Conservation (phyloP, 2,113 vertebrate species). For the Merops nubicus region DNA sequence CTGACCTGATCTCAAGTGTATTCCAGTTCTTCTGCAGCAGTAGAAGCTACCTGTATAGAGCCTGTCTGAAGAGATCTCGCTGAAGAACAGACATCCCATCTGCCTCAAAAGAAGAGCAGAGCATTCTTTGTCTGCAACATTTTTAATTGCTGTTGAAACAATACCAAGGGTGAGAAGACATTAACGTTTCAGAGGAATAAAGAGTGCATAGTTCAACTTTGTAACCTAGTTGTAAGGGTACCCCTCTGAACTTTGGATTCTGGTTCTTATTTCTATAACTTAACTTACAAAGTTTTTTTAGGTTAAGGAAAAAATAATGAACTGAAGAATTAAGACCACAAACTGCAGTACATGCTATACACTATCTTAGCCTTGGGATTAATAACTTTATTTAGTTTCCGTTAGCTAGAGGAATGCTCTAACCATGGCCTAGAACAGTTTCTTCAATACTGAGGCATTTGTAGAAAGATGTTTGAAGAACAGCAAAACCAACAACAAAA, state of each 20-base stretch:
- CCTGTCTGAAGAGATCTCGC: not conserved
- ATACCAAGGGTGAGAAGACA: not conserved
- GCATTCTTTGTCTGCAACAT: not conserved
- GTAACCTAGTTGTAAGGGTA: not conserved
- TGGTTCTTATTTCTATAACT: not conserved
- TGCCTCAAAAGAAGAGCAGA: not conserved
- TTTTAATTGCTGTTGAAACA: not conserved
- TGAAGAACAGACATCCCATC: not conserved
- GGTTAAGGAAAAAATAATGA: not conserved
- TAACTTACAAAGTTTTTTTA: not conserved
- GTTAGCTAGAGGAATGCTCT: not conserved
- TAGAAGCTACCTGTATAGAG: not conserved
- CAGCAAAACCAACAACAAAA: not conserved
- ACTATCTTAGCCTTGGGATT: not conserved
- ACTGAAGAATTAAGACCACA: no score
- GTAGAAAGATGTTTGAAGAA: constrained; percentile 18
- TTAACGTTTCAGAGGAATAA: not conserved
- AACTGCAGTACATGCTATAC: not conserved
- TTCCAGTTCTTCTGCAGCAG: not conserved
- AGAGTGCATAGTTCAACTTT: not conserved
- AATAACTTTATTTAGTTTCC: constrained; percentile 18
- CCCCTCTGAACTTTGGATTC: not conserved
- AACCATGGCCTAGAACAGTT: not conserved
- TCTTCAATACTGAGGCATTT: constrained; percentile 2
- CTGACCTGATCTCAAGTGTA: not conserved